Conservation (phyloP, 2,113 vertebrate genomes). For the Oncorhynchus gorbuscha region DNA sequence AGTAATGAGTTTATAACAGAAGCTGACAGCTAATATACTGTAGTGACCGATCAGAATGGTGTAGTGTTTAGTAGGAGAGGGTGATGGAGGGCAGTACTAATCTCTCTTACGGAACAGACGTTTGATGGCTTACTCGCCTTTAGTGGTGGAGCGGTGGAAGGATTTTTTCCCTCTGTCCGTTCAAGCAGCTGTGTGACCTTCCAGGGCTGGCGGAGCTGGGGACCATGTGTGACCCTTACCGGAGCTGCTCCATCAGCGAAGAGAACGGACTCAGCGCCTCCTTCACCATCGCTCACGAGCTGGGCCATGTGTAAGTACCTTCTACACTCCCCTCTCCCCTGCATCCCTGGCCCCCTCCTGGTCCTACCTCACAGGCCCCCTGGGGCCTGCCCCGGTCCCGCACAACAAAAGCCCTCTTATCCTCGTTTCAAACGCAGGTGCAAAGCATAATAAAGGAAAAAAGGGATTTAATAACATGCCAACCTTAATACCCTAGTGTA, state of each 20-base stretch:
- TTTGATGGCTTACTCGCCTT: conserved; percentile 58
- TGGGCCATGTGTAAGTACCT: conserved; percentile 94
- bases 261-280: conserved; percentile 95
- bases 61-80: not conserved
- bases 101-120: conserved; percentile 50
- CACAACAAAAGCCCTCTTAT: conserved; percentile 74
- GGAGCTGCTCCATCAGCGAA: conserved; percentile 97
- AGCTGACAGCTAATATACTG: not conserved
- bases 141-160: conserved; percentile 16
- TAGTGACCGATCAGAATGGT: not conserved
- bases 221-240: conserved; percentile 90
- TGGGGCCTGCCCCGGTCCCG: not conserved
- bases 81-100: conserved; percentile 44
- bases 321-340: not conserved
- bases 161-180: not conserved
- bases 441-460: conserved; percentile 69
- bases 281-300: conserved; percentile 95
- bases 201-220: conserved; percentile 93
- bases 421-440: conserved; percentile 64
- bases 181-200: conserved; percentile 26
- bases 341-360: not conserved
- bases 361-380: not conserved
- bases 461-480: conserved; percentile 66
- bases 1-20: not conserved
- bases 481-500: conserved; percentile 53